Conservation (phyloP, 2,797 vertebrate genomes). For the Allobates femoralis region DNA sequence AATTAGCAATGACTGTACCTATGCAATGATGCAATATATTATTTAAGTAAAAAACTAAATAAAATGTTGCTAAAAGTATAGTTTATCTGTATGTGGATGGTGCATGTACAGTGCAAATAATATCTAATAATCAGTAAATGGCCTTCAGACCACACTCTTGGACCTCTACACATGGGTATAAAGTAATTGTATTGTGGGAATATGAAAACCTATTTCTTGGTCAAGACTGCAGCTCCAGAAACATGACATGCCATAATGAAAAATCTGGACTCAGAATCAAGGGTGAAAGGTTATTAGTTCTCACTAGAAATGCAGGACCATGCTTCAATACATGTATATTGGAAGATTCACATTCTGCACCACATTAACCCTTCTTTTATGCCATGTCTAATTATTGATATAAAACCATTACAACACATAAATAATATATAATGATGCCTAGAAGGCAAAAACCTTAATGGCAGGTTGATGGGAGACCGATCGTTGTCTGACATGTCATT, state of each 20-base stretch:
- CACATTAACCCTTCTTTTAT: neutral
- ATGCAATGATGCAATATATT: neutral
- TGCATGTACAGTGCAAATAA: neutral
- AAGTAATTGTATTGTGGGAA: neutral
- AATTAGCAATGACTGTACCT: neutral
- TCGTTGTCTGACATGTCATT: neutral
- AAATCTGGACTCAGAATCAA: neutral
- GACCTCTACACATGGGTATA: neutral
- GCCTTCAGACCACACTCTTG: neutral
- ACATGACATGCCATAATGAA: slow-evolving; percentile 5
- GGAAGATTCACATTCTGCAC: neutral
- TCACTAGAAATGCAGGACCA: neutral
- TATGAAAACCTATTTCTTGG: neutral
- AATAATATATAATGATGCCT: neutral
- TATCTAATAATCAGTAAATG: neutral
- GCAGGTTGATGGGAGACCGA: neutral
- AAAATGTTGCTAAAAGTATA: neutral
- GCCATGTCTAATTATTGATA: neutral
- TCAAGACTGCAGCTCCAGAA: neutral
- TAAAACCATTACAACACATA: neutral
- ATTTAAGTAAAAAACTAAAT: neutral
- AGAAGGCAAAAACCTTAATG: neutral
- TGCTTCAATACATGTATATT: neutral
- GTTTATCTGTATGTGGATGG: neutral
- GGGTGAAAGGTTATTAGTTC: neutral